These are phyloP conservation scores for Atethmia centrago DNA, from an alignment of 2,888 invertebrate species.

Conservation along the genomic window DNA sequence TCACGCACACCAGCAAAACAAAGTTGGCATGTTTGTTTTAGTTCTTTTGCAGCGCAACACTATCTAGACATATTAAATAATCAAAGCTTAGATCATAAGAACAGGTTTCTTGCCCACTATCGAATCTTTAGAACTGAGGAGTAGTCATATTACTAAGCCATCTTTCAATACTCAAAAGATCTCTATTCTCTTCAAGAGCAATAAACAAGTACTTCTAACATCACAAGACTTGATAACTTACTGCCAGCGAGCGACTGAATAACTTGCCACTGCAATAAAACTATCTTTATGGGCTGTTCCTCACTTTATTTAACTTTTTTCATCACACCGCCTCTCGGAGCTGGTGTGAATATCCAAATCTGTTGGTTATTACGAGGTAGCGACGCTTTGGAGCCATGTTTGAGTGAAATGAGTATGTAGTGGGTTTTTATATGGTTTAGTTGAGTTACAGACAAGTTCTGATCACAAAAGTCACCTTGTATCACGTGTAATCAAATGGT, in stretches of 20 bases:
- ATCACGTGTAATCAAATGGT: too few relatives aligned
- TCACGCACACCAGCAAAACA: too few relatives aligned
- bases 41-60: too few relatives aligned
- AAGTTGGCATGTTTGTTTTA: too few relatives aligned
- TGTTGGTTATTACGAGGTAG: conserved; percentile 31
- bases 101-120: too few relatives aligned
- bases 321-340: conserved; percentile 31
- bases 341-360: conserved; percentile 42
- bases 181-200: conserved; percentile 3
- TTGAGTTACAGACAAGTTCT: background rate
- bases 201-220: conserved; percentile 21
- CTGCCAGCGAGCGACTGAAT: conserved; percentile 33
- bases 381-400: conserved; percentile 18
- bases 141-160: too few relatives aligned
- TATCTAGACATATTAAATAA: too few relatives aligned
- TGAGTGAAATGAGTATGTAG: conserved; percentile 23
- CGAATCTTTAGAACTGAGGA: too few relatives aligned
- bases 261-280: conserved; percentile 45
- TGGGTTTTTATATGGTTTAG: conserved; percentile 1
- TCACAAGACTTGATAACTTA: conserved; percentile 30
- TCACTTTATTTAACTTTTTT: conserved; percentile 56
- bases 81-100: too few relatives aligned
- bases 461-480: background rate
- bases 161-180: background rate
- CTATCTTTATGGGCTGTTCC: conserved; percentile 40